Base-by-base conservation (phyloP, 1,140 invertebrate genomes). In the Scylla paramamosain region DNA sequence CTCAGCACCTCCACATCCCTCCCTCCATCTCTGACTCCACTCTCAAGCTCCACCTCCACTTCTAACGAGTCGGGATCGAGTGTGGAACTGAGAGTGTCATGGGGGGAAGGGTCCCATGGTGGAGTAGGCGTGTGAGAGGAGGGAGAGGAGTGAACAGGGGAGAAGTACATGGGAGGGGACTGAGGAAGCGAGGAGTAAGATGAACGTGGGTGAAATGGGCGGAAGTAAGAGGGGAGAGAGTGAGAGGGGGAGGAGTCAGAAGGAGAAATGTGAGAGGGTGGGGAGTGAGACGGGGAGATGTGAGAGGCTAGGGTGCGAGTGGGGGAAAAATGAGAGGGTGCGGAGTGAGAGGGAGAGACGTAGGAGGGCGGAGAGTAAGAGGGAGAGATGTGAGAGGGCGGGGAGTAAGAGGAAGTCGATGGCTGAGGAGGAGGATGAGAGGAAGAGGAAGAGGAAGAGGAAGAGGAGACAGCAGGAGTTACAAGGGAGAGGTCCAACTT, bases 401-500 rank as follows among this genome's bases (percentile, higher is more conserved):
- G 25, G 1, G 25, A 77, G 67, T 3, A 20, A 77, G 67, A 77
- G n/a, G 20, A 20, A 77, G 8, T n/a, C 6, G 52, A 8, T 59
- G 52, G 2, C 52, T 12, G 52, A 12, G 2, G 10, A 7, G 67
- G 67, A n/a, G 8, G 67, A 77, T 12, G 20, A 59, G 67, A 77
- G 67, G 67, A 77, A 20, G 67, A 77, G 67, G 67, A 77, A 10
- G 45, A 48, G 14, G 28, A 28, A 31, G 52, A 67, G 93, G 20
- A n/a, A 59, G 28, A 1, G 31, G 28, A 45, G 28, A 28, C 52
- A 89, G 84, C 25, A 28, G 31, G 31, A 39, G 45, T 32, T 29
- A 94, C 45, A 31, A 84, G 39, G 16, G 93, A 94, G 45, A 94
- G 84, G 59, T 94, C 93, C 20, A 94, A 39, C 14, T 31, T 48